Evolutionary conservation across 2,797 vertebrate species (phyloP).

Genomic region (Sternarchorhynchus goeldii): DNA sequence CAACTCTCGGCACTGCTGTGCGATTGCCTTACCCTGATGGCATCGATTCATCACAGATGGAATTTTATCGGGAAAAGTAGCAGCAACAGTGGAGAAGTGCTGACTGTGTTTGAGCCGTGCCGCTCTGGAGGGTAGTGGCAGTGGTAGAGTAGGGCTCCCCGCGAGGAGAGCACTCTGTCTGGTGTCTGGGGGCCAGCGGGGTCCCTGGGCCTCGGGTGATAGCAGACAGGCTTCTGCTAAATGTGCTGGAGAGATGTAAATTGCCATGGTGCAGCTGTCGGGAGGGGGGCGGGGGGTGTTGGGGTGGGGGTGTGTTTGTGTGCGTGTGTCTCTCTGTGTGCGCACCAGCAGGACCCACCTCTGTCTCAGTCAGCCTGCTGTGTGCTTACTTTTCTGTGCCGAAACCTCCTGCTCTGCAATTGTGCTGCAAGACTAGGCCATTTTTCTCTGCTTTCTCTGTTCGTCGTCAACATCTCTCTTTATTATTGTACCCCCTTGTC

Average conservation of each 20-base stretch:
- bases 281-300: slow-evolving; percentile 65
- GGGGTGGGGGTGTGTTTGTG: slow-evolving; percentile 70
- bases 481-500: slow-evolving; percentile 35
- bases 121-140: slow-evolving; percentile 58
- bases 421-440: slow-evolving; percentile 73
- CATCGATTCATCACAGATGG: neutral
- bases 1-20: neutral
- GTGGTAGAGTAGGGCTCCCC: slow-evolving; percentile 68
- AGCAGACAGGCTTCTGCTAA: slow-evolving; percentile 88
- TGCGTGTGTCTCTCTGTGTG: slow-evolving; percentile 71
- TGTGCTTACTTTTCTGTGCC: slow-evolving; percentile 92
- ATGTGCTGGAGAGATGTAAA: slow-evolving; percentile 96
- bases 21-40: neutral
- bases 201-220: slow-evolving; percentile 83
- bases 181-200: slow-evolving; percentile 70
- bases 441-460: slow-evolving; percentile 38
- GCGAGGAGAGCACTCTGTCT: slow-evolving; percentile 65
- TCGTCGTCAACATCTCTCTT: slow-evolving; percentile 24
- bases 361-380: slow-evolving; percentile 83
- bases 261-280: slow-evolving; percentile 90
- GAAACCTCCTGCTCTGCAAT: slow-evolving; percentile 87
- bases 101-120: slow-evolving; percentile 27
- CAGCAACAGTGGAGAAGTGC: slow-evolving; percentile 34
- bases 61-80: slow-evolving; percentile 11
- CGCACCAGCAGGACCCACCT: slow-evolving; percentile 77